These are phyloP conservation scores for Lepidonotus clava DNA, from an alignment of 2,888 invertebrate genomes.

Conservation along the genomic window DNA sequence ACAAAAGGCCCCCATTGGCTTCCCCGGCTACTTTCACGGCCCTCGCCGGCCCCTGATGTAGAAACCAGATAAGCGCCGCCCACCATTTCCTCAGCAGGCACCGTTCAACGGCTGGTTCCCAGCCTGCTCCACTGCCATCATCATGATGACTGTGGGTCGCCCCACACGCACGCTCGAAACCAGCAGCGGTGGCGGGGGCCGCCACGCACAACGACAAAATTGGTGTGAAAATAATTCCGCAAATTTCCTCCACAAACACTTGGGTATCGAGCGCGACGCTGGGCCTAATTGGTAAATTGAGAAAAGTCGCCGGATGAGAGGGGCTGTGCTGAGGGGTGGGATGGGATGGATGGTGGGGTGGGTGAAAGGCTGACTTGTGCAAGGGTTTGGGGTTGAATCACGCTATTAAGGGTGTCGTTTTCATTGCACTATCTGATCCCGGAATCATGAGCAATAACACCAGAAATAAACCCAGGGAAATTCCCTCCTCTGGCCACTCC, in stretches of 20 bases:
- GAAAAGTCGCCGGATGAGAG: not conserved
- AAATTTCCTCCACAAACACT: slow-evolving; percentile 47
- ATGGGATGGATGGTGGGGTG: not conserved
- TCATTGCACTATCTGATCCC: slow-evolving; percentile 22
- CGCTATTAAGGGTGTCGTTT: not conserved
- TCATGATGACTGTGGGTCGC: not conserved
- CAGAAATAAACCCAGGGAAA: no score
- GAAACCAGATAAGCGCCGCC: slow-evolving; percentile 33
- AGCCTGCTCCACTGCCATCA: slow-evolving; percentile 12
- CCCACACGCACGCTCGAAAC: not conserved
- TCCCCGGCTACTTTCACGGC: slow-evolving; percentile 8
- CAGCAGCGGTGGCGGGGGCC: not conserved
- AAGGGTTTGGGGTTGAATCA: not conserved
- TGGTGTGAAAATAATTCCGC: slow-evolving; percentile 44
- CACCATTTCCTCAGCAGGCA: slow-evolving; percentile 26
- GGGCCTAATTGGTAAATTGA: slow-evolving; percentile 30
- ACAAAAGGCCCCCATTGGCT: slow-evolving; percentile 38
- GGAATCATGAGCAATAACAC: slow-evolving; percentile 13
- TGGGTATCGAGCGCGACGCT: slow-evolving; percentile 28
- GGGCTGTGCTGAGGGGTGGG: not conserved
- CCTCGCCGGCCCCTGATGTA: slow-evolving; percentile 23
- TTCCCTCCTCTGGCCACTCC: no score
- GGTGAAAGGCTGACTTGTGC: no score
- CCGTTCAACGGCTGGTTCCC: no score
- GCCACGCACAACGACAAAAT: not conserved